Evolutionary conservation across 2,113 vertebrate species (phyloP), one percentile per base, ranked within the genome.

Genomic region (Antennarius striatus): DNA sequence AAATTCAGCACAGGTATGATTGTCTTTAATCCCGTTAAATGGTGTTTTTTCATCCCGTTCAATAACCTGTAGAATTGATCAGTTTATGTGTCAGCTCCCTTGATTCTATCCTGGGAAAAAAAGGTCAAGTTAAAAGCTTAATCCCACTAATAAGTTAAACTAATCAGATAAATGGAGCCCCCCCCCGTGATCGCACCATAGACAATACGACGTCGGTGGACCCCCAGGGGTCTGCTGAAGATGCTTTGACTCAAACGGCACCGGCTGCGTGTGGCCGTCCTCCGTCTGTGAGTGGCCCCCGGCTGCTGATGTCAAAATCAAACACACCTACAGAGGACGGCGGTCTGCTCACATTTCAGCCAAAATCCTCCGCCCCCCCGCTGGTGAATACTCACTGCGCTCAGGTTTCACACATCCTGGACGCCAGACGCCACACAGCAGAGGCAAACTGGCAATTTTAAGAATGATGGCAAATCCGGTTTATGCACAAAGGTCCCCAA

Each of bases 121-220:
- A 9, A 42, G 54, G 45, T 73, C 48, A 68, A 82, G 84, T 86
- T 82, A 78, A 78, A 73, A 57, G 61, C 42, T 77, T 75, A 81
- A 85, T 85, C 61, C 72, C 58, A 57, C 61, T 83, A 80, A 83
- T 78, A 73, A 68, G 49, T 54, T 58, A 70, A 72, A 81, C 83
- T 46, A 81, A 75, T 81, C 28, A 46, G 32, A 45, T 85, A 73
- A 83, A 68, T 77, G n/a, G 73, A 79, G 58, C 53, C 29, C 68
- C 60, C 43, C 39, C n/a, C n/a, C n/a, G n/a, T n/a, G n/a, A n/a
- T 72, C 49, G 73, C 29, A 75, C 72, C 63, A 71, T 40, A 1
- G 46, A 73, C 17, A 69, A 16, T 36, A 64, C 63, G 61, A 56
- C 59, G 11, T 22, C 42, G 79, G 74, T 65, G 28, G 74, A 82